phyloP scores from a whole-genome alignment of 2,113 vertebrate genomes.

The Actinemys pallida region DNA sequence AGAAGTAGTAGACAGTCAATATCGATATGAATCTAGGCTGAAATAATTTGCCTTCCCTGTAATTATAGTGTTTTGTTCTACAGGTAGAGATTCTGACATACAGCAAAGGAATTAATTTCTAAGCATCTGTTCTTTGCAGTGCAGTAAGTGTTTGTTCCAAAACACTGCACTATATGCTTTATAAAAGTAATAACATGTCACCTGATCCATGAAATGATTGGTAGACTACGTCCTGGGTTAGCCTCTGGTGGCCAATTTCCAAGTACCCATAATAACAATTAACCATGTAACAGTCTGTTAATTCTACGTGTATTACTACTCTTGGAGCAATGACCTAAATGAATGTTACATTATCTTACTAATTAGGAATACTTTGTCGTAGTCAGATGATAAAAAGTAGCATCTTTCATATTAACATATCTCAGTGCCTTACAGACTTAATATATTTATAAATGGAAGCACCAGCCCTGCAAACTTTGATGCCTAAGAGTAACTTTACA shows the following conservation, averaged over 20 bases:
- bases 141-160: neutral
- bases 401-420: neutral
- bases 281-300: neutral
- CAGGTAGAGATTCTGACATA: neutral
- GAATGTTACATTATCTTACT: neutral
- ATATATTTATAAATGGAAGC: neutral
- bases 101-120: neutral
- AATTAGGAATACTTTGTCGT: neutral
- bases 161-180: neutral
- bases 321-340: neutral
- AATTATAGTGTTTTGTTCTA: neutral
- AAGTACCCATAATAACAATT: neutral
- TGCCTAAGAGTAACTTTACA: neutral
- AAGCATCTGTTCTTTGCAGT: neutral
- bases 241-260: rapidly evolving
- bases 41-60: neutral
- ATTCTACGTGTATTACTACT: neutral
- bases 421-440: neutral
- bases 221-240: neutral
- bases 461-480: neutral
- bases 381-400: neutral
- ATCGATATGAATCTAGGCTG: neutral
- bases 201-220: rapidly evolving
- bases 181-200: neutral
- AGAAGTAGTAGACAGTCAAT: neutral